Evolutionary conservation across 2,888 invertebrate genomes (phyloP).

Genomic region (Chalcis sispes): DNA sequence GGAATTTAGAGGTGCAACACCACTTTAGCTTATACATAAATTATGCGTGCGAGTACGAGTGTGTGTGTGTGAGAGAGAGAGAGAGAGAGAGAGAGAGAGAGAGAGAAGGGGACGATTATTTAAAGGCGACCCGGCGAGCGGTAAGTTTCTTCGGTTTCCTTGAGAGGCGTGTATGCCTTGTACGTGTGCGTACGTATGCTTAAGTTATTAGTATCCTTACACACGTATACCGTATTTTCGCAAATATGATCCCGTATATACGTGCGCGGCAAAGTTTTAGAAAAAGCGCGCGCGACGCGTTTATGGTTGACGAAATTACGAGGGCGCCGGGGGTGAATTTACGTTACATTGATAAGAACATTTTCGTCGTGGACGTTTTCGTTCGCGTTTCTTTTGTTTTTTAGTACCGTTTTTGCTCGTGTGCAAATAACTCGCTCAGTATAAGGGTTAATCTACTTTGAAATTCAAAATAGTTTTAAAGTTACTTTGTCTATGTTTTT

Average conservation of each 20-base stretch:
- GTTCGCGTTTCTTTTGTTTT: neutral
- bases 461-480: constrained; percentile 26
- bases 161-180: neutral
- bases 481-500: constrained; percentile 12
- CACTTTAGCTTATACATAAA: constrained; percentile 54
- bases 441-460: constrained; percentile 38
- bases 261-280: neutral
- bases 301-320: constrained; percentile 43
- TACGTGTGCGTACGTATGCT: constrained; percentile 1
- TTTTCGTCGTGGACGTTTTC: constrained; percentile 1
- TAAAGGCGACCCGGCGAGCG: constrained; percentile 29
- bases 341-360: constrained; percentile 28
- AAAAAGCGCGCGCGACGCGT: constrained; percentile 23
- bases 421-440: constrained; percentile 8
- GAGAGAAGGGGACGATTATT: constrained; percentile 34
- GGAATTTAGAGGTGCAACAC: constrained; percentile 51
- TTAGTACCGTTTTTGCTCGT: neutral
- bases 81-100: neutral
- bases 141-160: constrained; percentile 37
- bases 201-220: neutral
- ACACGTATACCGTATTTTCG: neutral
- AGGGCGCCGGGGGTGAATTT: constrained; percentile 30
- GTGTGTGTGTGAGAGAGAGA: too few relatives aligned
- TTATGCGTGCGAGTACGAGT: constrained; percentile 17
- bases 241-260: too few relatives aligned